Base-by-base conservation (phyloP, 2,113 vertebrate species). In the Solea solea region DNA sequence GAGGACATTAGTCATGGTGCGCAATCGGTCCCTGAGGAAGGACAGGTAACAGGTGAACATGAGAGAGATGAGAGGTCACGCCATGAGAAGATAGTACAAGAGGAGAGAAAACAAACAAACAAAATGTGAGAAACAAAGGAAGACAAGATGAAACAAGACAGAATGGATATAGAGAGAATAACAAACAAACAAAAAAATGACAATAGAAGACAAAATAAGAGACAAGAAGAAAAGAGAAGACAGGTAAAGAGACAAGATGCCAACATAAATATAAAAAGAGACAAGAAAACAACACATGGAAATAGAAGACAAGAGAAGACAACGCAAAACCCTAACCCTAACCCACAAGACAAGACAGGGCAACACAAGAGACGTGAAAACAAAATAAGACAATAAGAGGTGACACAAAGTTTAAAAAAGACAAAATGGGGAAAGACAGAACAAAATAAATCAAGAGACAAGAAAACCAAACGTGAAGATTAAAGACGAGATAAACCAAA, bases 1-100 rank as follows among this genome's bases (percentile, higher is more conserved):
- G 11, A 99, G 86, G 21, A 99, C 98, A 0, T 99, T 99, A 42
- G 97, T 99, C 59, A 92, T 95, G 67, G 98, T 99, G 40, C 98
- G 95, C 40, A 99, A 91, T 58, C 98, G 95, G 82, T 99, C 97
- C 88, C 97, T 99, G 74, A 16, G 54, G 52, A 48, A 50, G 81
- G 46, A 72, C 39, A 58, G 15, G 21, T 27, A 57, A 48, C 8
- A 34, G 69, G 7, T 76, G 28, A 84, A 55, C 56, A 58, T 13
- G 10, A 14, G 14, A 45, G 10, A 0, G 5, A 16, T 53, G 28
- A 50, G 40, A 40, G 46, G 28, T 62, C 2, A 49, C 27, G 16
- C 1, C 2, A 16, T 25, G 54, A 42, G 5, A 57, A 45, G 7
- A 46, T 7, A 48, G 56, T 2, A 46, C 2, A 21, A 16, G 12